Evolutionary conservation across 2,888 invertebrate genomes (phyloP), one percentile per base, ranked within the genome.

Genomic region (Agrilus biguttatus): DNA sequence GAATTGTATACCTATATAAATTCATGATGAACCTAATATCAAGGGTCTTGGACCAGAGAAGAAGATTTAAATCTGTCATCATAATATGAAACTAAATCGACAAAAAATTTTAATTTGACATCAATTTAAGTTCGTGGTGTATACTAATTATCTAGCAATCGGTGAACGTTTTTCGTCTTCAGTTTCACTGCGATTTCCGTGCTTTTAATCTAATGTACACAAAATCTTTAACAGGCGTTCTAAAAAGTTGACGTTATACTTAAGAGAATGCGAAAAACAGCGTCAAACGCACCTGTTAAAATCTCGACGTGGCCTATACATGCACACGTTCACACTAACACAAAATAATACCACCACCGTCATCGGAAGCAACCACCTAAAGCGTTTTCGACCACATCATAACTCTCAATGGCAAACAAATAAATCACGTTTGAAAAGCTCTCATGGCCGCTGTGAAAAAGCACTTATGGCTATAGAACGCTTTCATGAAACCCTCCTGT

Each of bases 381-480:
- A 28, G 47, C 45, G 49, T 55, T 51, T 55, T 52, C 55, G 50
- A 51, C 55, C 50, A 51, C 51, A 50, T 53, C 53, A 51, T 57
- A 58, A 60, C 58, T 56, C 55, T 56, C 55, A 54, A 56, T 56
- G 52, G 56, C 56, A 58, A 58, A 60, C 60, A 63, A 55, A 64
- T 63, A 64, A 64, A 63, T 63, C 62, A 63, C 57, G 53, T 51
- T 55, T 63, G 61, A 63, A 64, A 64, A 61, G 61, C 54, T 57
- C 56, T 58, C 58, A 45, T 21, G 37, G 21, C 13, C 37, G 37
- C 23, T 37, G 14, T 21, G 37, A 37, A 14, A 37, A 37, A 37
- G 19, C 23, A 19, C 19, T 21, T 37, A 14, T 23, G 19, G 21
- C 37, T 3, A 37, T 37, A 37, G 28, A 28, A 28, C 28, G 28